Evolutionary conservation across 2,797 vertebrate species (phyloP).

Genomic region (Champsocephalus esox): DNA sequence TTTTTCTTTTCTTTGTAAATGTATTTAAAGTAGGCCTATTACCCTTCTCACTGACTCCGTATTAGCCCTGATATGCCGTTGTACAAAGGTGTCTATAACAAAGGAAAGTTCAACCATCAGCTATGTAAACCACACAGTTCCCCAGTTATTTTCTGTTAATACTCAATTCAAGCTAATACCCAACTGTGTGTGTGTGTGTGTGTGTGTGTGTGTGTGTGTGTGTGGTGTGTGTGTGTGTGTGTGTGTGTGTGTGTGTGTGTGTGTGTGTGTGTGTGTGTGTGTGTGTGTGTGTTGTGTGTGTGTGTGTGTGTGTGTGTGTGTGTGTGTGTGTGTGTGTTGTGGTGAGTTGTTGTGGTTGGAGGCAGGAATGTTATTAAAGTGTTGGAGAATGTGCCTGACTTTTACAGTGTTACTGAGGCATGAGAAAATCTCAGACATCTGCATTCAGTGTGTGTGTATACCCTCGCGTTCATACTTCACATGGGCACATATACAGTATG

Average conservation of each 20-base stretch:
- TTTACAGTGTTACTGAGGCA: conserved; percentile 60
- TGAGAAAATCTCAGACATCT: conserved; percentile 49
- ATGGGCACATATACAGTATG: conserved; percentile 16
- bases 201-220: conserved; percentile 10
- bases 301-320: no score
- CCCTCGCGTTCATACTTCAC: conserved; percentile 3
- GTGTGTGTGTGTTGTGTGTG: not conserved
- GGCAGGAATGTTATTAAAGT: conserved; percentile 60
- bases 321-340: not conserved
- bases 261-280: not conserved
- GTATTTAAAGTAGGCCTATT: no score
- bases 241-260: conserved; percentile 12
- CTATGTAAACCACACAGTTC: conserved; percentile 18
- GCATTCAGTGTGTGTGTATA: conserved; percentile 20
- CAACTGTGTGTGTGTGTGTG: conserved; percentile 1
- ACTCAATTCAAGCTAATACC: conserved; percentile 17
- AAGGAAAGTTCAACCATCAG: conserved; percentile 17
- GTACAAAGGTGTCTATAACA: conserved; percentile 18
- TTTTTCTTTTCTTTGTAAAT: no score
- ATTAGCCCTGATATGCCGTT: no score
- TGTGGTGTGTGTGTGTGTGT: conserved; percentile 3
- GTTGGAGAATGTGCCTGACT: conserved; percentile 62
- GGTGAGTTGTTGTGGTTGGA: conserved; percentile 49
- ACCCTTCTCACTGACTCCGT: no score
- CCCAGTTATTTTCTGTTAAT: conserved; percentile 14